phyloP scores from a whole-genome alignment of 2,888 invertebrate species.

The Drosophila mulleri region DNA sequence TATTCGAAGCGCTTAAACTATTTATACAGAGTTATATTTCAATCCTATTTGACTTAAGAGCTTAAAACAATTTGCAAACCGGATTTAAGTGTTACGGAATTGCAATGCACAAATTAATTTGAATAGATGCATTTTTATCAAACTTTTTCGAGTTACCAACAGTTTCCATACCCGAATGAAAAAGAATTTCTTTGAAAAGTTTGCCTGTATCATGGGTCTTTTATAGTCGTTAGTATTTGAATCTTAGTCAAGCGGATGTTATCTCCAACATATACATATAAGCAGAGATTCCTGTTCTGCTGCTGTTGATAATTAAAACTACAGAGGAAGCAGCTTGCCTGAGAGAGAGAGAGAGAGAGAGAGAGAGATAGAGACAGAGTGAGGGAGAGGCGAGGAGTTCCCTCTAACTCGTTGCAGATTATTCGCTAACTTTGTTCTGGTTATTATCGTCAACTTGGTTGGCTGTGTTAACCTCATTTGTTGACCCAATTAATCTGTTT shows the following conservation, averaged over 20 bases:
- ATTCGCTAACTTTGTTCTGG: conserved; percentile 22
- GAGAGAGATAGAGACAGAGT: neutral
- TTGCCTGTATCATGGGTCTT: conserved; percentile 1
- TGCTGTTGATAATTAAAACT: conserved; percentile 3
- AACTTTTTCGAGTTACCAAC: neutral
- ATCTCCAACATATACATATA: neutral
- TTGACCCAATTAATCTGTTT: conserved; percentile 78
- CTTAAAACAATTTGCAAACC: neutral
- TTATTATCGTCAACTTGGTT: conserved; percentile 18
- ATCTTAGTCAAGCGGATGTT: conserved; percentile 21
- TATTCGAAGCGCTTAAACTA: neutral
- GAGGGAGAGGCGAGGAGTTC: neutral
- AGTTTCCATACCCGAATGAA: neutral
- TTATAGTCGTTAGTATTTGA: neutral
- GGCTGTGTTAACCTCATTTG: conserved; percentile 45
- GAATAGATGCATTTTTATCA: neutral
- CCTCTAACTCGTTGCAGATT: neutral
- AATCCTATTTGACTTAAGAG: neutral
- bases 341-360: neutral
- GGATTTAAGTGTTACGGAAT: too few species aligned
- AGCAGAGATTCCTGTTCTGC: conserved; percentile 3
- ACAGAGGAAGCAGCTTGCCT: neutral
- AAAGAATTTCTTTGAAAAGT: neutral
- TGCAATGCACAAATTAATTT: neutral
- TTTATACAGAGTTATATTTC: too few species aligned